Evolutionary conservation across 2,113 vertebrate genomes (phyloP).

Genomic region (Otus sunia): DNA sequence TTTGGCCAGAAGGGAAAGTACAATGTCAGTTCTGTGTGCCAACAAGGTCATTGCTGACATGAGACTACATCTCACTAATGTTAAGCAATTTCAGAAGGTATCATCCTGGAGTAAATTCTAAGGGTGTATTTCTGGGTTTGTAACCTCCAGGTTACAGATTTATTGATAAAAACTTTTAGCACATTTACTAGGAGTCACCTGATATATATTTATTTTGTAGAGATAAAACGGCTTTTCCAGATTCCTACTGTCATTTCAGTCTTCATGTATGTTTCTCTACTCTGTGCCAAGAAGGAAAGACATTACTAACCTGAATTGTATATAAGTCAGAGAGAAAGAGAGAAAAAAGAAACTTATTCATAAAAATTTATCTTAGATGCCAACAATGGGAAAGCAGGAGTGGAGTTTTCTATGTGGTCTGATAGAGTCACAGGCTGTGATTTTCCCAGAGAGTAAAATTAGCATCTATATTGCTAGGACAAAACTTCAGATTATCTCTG

Average conservation of each 20-base stretch:
- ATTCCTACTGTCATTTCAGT: not conserved
- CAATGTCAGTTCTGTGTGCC: not conserved
- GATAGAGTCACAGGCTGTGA: not conserved
- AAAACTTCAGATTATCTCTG: slow-evolving; percentile 9
- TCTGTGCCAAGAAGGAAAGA: not conserved
- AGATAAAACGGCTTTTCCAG: not conserved
- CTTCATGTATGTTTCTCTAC: not conserved
- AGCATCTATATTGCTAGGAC: slow-evolving; percentile 22
- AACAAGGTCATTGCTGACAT: not conserved
- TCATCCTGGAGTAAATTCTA: not conserved
- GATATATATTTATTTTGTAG: not conserved
- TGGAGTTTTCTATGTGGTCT: not conserved
- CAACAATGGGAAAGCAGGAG: not conserved
- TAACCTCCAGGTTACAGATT: not conserved
- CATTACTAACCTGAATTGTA: not conserved
- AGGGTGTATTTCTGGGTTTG: not conserved
- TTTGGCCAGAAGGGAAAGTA: not conserved
- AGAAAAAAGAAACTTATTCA: not conserved
- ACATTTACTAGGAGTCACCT: not conserved
- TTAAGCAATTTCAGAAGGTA: not conserved
- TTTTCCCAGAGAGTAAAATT: slow-evolving; percentile 32
- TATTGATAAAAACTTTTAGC: not conserved
- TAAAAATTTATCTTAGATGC: not conserved
- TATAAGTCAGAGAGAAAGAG: not conserved
- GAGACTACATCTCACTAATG: not conserved